These are phyloP conservation scores for Muscicapa comitata DNA, from an alignment of 2,797 vertebrate genomes.

Conservation along the genomic window DNA sequence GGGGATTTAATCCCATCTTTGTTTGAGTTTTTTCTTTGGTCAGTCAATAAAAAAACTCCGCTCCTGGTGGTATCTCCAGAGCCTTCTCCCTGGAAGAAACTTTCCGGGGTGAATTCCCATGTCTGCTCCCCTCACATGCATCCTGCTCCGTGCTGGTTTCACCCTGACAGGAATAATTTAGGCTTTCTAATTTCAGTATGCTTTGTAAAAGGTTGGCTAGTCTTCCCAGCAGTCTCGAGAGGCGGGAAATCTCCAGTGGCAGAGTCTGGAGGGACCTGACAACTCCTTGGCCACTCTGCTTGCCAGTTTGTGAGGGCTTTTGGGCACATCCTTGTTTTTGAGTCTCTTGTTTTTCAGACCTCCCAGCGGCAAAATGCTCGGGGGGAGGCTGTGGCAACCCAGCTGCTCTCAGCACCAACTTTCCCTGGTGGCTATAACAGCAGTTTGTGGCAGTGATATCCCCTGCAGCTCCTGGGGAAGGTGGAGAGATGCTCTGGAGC, in stretches of 20 bases:
- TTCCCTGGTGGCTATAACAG: background rate
- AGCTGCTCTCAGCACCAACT: background rate
- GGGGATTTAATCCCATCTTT: background rate
- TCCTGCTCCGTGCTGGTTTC: background rate
- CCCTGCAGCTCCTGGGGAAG: background rate
- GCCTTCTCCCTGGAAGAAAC: background rate
- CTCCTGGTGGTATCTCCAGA: background rate
- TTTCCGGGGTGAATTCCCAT: background rate
- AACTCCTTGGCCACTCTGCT: background rate
- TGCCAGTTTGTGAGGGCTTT: background rate
- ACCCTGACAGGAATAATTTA: background rate
- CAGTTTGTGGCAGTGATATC: fast-evolving
- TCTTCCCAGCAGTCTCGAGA: background rate
- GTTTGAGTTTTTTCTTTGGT: background rate
- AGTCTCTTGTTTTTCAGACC: background rate
- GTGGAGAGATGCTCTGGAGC: background rate
- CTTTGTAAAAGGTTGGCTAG: background rate
- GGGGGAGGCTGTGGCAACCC: background rate
- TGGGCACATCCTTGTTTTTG: fast-evolving
- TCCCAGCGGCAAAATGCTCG: background rate
- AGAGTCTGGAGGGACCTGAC: background rate
- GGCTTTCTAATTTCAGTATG: constrained; percentile 25
- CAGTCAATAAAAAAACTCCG: background rate
- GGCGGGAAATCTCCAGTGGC: background rate
- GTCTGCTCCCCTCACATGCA: fast-evolving